These are phyloP conservation scores for Dryobotodes eremita DNA, from an alignment of 2,888 invertebrate species.

Conservation along the genomic window DNA sequence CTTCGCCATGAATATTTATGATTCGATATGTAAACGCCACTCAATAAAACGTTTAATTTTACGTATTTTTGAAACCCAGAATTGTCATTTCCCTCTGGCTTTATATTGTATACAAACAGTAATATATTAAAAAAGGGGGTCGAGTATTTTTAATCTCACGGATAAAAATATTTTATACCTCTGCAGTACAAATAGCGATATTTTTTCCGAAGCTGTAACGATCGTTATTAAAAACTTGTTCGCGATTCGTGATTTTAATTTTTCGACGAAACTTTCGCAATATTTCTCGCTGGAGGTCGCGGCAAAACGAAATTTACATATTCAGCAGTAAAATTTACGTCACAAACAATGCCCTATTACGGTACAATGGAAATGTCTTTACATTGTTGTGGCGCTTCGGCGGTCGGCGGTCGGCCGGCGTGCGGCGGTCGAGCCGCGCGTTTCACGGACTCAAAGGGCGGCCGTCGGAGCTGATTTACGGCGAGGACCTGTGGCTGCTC, in stretches of 20 bases:
- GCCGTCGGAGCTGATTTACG: conserved; percentile 86
- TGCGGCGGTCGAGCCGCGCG: conserved; percentile 63
- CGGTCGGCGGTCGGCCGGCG: conserved; percentile 53
- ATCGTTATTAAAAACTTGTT: conserved; percentile 81
- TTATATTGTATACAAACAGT: conserved; percentile 56
- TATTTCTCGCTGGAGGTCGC: conserved; percentile 86
- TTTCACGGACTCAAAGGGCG: conserved; percentile 77
- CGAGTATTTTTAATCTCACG: conserved; percentile 51
- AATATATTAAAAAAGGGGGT: conserved; percentile 39
- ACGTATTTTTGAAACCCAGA: conserved; percentile 65
- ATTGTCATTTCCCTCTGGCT: conserved; percentile 65
- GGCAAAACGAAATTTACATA: conserved; percentile 88
- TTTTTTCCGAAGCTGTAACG: conserved; percentile 73
- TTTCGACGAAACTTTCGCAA: conserved; percentile 87
- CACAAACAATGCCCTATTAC: conserved; percentile 89
- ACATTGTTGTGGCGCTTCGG: conserved; percentile 82
- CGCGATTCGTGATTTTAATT: conserved; percentile 87
- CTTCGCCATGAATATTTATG: conserved; percentile 79
- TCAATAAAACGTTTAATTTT: conserved; percentile 75
- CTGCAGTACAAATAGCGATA: conserved; percentile 60
- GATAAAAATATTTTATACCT: conserved; percentile 57
- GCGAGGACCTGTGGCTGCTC: conserved; percentile 85
- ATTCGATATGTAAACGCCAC: conserved; percentile 69
- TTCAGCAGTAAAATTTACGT: conserved; percentile 89
- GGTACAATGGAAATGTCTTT: conserved; percentile 89